phyloP scores from a whole-genome alignment of 2,888 invertebrate species.

The Chymomyza caudatula region DNA sequence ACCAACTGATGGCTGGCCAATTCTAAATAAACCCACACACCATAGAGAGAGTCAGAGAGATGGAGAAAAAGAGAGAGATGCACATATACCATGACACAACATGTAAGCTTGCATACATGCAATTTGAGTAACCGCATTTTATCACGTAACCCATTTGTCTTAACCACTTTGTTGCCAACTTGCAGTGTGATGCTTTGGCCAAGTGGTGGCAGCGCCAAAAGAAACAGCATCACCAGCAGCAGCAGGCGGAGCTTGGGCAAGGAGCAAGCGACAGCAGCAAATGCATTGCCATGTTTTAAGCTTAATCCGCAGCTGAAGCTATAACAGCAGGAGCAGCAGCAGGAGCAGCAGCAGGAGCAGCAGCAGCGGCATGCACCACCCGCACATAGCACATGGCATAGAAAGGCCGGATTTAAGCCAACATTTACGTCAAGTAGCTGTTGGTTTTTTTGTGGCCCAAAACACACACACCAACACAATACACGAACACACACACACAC shows the following conservation, averaged over 20 bases:
- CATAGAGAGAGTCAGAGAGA: background rate
- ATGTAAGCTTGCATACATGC: slow-evolving; percentile 68
- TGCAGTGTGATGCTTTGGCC: slow-evolving; percentile 66
- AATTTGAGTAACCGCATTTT: slow-evolving; percentile 76
- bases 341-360: slow-evolving; percentile 17
- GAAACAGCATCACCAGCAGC: background rate
- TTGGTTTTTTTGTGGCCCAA: slow-evolving; percentile 25
- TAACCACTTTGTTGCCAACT: slow-evolving; percentile 74
- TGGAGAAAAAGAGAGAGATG: background rate
- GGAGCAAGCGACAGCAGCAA: slow-evolving; percentile 39
- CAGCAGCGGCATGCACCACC: slow-evolving; percentile 17
- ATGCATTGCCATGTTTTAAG: slow-evolving; percentile 68
- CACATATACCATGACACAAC: slow-evolving; percentile 39
- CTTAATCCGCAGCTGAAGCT: slow-evolving; percentile 53
- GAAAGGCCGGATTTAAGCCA: slow-evolving; percentile 58
- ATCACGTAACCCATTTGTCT: slow-evolving; percentile 76
- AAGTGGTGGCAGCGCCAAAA: slow-evolving; percentile 38
- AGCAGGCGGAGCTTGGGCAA: slow-evolving; percentile 18
- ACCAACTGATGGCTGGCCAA: slow-evolving; percentile 43
- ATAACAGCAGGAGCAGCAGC: slow-evolving; percentile 16
- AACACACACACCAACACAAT: background rate
- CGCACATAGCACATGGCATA: slow-evolving; percentile 21
- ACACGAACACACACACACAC: background rate
- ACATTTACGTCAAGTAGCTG: slow-evolving; percentile 63
- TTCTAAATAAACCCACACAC: slow-evolving; percentile 58